Percentiles rank a stretch among this genome's conserved stretches.
Evolutionary conservation across 1,140 invertebrate genomes (phyloP).

Genomic region (Littorina saxatilis): DNA sequence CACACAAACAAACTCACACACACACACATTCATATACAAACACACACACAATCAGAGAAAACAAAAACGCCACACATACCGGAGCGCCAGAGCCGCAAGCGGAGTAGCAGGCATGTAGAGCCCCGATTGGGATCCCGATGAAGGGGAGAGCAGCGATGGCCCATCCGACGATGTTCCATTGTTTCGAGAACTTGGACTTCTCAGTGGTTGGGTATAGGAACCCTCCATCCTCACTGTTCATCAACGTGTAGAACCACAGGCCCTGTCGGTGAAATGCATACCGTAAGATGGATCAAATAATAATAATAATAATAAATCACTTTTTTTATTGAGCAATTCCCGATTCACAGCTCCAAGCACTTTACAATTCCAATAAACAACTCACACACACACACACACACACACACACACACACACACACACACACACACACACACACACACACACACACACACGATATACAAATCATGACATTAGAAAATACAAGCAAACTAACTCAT

Average conservation of each 20-base stretch:
- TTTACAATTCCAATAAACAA: no score
- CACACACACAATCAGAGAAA: neutral
- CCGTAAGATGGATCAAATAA: neutral
- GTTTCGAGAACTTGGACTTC: slow-evolving; percentile 32
- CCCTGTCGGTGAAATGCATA: slow-evolving; percentile 37
- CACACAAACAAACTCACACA: no score
- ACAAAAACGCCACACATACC: neutral
- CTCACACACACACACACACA: no score
- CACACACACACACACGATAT: no score
- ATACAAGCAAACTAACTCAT: no score
- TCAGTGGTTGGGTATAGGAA: slow-evolving; percentile 37
- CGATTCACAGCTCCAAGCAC: no score
- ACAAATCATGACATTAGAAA: no score
- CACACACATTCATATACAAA: no score
- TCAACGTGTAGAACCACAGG: slow-evolving; percentile 53
- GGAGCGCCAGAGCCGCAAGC: slow-evolving; percentile 39
- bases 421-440: no score
- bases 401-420: no score
- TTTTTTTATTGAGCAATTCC: no score
- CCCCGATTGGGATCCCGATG: slow-evolving; percentile 57
- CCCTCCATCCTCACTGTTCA: slow-evolving; percentile 33
- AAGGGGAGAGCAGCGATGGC: slow-evolving; percentile 56
- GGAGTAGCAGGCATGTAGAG: slow-evolving; percentile 54
- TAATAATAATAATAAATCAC: neutral
- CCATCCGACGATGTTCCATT: slow-evolving; percentile 59